phyloP scores from a whole-genome alignment of 2,797 vertebrate species.

The Apogon hyalosoma region DNA sequence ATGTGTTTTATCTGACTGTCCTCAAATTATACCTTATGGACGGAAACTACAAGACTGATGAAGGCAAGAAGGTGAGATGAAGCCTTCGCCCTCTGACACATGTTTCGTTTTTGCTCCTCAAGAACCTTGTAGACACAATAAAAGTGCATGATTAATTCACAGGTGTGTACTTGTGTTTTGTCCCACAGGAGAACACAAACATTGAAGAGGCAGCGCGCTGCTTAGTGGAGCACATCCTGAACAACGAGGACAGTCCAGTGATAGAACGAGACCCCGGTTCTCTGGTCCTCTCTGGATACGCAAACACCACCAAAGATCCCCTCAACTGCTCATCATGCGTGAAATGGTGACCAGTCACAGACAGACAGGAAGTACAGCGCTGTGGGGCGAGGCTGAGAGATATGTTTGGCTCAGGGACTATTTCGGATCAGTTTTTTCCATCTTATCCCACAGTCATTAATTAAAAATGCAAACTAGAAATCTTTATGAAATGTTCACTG shows the following conservation, averaged over 20 bases:
- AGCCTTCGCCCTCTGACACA: not conserved
- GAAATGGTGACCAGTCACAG: conserved; percentile 53
- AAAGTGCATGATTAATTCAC: not conserved
- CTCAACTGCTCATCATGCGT: conserved; percentile 73
- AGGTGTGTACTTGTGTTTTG: not conserved
- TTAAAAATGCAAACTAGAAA: not conserved
- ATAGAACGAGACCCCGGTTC: conserved; percentile 69
- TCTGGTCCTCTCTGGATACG: conserved; percentile 74
- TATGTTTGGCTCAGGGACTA: conserved; percentile 28
- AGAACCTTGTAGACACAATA: too few relatives aligned
- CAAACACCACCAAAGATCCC: conserved; percentile 62
- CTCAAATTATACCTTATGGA: not conserved
- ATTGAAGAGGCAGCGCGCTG: conserved; percentile 82
- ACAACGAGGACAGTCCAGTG: conserved; percentile 75
- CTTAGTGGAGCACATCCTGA: conserved; percentile 84
- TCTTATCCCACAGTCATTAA: not conserved
- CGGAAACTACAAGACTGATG: not conserved
- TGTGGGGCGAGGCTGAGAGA: not conserved
- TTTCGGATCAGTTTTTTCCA: not conserved
- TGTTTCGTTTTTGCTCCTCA: too few relatives aligned
- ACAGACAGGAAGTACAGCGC: conserved; percentile 15
- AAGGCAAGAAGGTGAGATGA: not conserved
- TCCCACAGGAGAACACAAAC: conserved; percentile 83
- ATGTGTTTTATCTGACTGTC: not conserved
- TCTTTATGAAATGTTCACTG: conserved; percentile 10